These are phyloP conservation scores for Dryobotodes eremita DNA, from an alignment of 2,888 invertebrate species.

Conservation along the genomic window DNA sequence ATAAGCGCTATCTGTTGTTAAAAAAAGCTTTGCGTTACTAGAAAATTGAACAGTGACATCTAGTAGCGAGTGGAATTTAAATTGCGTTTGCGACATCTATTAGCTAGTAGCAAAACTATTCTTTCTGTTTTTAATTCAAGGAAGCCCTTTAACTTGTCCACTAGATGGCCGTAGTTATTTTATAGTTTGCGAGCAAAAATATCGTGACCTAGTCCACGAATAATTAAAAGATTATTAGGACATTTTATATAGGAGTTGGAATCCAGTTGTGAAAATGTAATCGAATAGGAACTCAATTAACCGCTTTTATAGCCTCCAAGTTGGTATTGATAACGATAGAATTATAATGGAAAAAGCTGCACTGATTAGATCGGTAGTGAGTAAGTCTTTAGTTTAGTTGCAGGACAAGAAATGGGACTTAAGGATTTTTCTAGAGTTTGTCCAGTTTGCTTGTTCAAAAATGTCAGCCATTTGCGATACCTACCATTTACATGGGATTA, in stretches of 20 bases:
- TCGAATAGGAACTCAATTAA: not conserved
- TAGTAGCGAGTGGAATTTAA: slow-evolving; percentile 57
- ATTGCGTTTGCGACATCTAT: slow-evolving; percentile 18
- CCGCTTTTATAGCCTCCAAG: not conserved
- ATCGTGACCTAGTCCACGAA: not conserved
- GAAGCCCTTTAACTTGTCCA: not conserved
- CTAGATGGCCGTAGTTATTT: slow-evolving; percentile 4
- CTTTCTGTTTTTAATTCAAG: not conserved
- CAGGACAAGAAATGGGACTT: not conserved
- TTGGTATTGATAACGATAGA: not conserved
- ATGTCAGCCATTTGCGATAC: not conserved
- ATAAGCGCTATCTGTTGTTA: not conserved
- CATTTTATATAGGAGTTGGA: not conserved
- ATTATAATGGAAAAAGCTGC: not conserved
- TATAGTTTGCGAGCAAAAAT: not conserved
- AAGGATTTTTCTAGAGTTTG: not conserved
- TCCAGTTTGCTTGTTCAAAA: not conserved
- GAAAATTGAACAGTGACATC: slow-evolving; percentile 53
- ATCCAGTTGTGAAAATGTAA: no score
- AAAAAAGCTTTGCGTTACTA: not conserved
- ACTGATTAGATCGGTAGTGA: not conserved
- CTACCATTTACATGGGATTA: not conserved
- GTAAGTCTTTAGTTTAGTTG: not conserved
- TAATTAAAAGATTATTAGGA: not conserved
- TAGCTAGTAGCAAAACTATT: slow-evolving; percentile 6